Evolutionary conservation across 2,113 vertebrate species (phyloP), one percentile per base, ranked within the genome.

Genomic region (Toxotes jaculatrix): DNA sequence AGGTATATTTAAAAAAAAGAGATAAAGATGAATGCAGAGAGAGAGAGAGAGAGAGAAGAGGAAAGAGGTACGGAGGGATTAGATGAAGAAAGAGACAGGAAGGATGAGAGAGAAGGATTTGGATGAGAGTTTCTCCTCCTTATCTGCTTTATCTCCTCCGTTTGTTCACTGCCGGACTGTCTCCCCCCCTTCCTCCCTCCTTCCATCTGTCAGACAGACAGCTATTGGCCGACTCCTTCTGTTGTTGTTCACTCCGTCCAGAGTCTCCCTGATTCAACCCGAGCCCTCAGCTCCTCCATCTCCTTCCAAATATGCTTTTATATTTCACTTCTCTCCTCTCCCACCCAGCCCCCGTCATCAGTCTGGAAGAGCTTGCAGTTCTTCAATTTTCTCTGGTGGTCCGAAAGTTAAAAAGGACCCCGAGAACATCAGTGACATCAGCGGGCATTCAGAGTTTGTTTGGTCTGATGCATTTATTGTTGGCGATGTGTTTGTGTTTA

Each of bases 131-230:
- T 66, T 79, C 53, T 88, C 74, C 47, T 64, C 38, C 76, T 89
- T 90, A 91, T 90, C 91, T 89, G 74, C 84, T 87, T 83, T 77
- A 91, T 93, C 88, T 88, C 90, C 83, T 89, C 84, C 49, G 75
- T 85, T 87, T 83, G 79, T 77, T 78, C 71, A 11, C 83, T 65
- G 71, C 76, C 40, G 69, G 76, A 77, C 82, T 71, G 69, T 32
- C 79, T 77, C 80, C 72, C 82, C 79, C 82, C 60, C 59, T 21
- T 10, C 67, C 68, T 78, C 73, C 47, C 77, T 79, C 76, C 59
- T 16, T 75, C 89, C 85, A 77, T 91, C 86, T 79, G 78, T 89
- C 81, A 80, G 80, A 79, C 82, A 78, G 74, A 87, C 89, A 86
- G 76, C 89, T 80, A 77, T 68, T 90, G 84, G 80, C 89, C 9